A percentile compares a stretch with the other conserved stretches of the same genome.
Conservation (phyloP, 2,113 vertebrate genomes). For the Hemibagrus wyckioides region DNA sequence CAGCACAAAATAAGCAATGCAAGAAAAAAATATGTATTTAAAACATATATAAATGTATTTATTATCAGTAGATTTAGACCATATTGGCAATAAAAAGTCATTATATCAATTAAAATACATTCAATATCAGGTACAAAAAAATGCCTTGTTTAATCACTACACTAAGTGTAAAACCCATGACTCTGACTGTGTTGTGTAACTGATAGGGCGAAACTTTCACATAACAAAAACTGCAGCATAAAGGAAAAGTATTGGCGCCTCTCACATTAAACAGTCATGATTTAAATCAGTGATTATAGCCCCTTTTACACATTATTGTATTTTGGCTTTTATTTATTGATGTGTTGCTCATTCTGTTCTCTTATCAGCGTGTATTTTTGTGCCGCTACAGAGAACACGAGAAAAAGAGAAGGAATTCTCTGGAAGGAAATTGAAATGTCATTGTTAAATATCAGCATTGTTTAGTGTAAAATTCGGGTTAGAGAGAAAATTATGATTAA, state of each 20-base stretch:
- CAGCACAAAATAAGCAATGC: no score
- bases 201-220: constrained; percentile 75
- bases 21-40: no score
- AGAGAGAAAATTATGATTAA: neutral
- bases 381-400: neutral
- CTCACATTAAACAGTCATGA: neutral
- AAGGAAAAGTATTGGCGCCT: constrained; percentile 64
- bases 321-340: neutral
- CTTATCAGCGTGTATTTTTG: neutral
- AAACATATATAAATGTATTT: no score
- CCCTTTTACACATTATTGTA: neutral
- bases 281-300: neutral
- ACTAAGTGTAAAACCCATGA: constrained; percentile 44
- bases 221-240: constrained; percentile 74
- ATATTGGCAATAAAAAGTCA: no score
- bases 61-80: no score
- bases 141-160: no score
- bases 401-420: neutral
- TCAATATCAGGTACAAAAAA: no score
- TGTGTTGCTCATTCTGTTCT: neutral
- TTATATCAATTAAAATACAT: no score
- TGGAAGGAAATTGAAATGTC: neutral
- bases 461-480: neutral
- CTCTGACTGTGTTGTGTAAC: constrained; percentile 68
- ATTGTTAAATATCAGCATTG: neutral